Evolutionary conservation across 2,113 vertebrate species (phyloP), one percentile per base, ranked within the genome.

Genomic region (Cyprinodon brontotheroides): DNA sequence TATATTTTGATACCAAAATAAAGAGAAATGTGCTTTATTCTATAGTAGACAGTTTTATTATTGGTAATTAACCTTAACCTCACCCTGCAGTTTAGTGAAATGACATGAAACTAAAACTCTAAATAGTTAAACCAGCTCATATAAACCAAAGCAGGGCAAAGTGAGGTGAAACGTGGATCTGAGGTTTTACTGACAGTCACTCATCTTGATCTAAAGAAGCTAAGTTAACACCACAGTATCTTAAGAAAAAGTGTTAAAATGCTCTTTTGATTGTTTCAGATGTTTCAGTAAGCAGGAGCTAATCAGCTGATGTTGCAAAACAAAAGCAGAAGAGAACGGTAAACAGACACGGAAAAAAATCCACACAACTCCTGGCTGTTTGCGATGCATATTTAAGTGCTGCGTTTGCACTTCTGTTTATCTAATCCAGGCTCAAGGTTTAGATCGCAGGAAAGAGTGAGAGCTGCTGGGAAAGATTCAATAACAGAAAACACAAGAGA

Each of bases 321-420:
- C 41, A 12, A 67, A 70, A 3, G n/a, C 8, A 20, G 17, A 57
- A 20, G 14, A 57, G 70, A 74, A 63, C 11, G 29, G 14, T 53
- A 6, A 29, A 11, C 17, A 13, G 39, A 74, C 3, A 67, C 29
- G 47, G 43, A 71, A 48, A 37, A 9, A 79, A 72, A 67, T 10
- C 7, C 11, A 78, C 41, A 22, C 12, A n/a, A 22, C 5, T 15
- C 11, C 14, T n/a, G 70, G 4, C 72, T 29, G 22, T 65, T 70
- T 70, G 45, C 63, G 50, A 20, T 66, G 37, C 62, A 62, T 0
- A 1, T 67, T 43, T 15, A 15, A 62, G n/a, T 59, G 11, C 39
- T 68, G 22, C 53, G 72, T 68, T 47, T 61, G n/a, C 43, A 61
- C 10, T 61, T 53, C 10, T 64, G 41, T 68, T 68, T 65, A 72